Evolutionary conservation across 2,888 invertebrate genomes (phyloP).

Genomic region (Hydrotaea diabolus): DNA sequence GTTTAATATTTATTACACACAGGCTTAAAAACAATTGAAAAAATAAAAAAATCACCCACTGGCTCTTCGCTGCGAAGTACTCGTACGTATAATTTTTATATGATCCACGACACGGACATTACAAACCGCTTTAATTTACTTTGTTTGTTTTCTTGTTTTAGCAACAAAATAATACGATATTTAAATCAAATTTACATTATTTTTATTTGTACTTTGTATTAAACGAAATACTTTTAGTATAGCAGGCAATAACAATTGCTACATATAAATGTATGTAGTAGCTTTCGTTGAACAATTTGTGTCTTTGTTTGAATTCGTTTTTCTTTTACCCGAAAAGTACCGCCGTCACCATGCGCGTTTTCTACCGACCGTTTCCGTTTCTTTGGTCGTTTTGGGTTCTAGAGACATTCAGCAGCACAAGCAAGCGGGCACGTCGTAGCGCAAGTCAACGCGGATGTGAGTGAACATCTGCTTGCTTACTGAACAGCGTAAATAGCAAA

Average conservation of each 20-base stretch:
- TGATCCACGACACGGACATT: neutral
- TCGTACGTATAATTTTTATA: neutral
- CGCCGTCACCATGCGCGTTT: neutral
- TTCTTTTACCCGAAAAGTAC: conserved; percentile 14
- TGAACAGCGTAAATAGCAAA: conserved; percentile 52
- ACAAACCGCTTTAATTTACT: neutral
- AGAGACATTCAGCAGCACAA: neutral
- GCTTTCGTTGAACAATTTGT: neutral
- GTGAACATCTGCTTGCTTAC: conserved; percentile 59
- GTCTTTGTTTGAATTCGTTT: neutral
- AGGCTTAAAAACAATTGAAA: conserved; percentile 13
- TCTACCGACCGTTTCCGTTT: neutral
- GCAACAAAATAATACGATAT: too few relatives aligned
- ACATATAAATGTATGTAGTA: neutral
- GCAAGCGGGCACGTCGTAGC: conserved; percentile 11
- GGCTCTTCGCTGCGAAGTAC: neutral
- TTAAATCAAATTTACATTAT: too few relatives aligned
- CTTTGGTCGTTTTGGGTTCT: neutral
- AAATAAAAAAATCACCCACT: conserved; percentile 33
- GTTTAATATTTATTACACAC: neutral
- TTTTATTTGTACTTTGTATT: neutral
- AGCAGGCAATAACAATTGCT: neutral
- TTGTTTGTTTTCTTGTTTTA: conserved; percentile 21
- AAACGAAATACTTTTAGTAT: neutral
- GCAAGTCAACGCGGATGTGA: conserved; percentile 42